phyloP scores from a whole-genome alignment of 2,888 invertebrate genomes.

The Thalpophila matura region DNA sequence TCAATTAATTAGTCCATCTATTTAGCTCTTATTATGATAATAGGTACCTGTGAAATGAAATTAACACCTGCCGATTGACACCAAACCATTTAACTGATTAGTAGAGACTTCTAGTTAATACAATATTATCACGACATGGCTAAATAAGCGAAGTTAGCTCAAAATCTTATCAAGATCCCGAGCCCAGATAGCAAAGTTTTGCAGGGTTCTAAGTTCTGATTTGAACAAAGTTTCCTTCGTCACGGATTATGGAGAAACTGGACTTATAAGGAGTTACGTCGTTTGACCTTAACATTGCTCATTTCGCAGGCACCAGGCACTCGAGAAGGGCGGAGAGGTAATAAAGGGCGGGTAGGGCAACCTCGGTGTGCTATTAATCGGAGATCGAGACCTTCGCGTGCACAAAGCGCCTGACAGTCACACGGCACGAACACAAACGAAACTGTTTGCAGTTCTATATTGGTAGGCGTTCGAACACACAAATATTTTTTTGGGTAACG shows the following conservation, averaged over 20 bases:
- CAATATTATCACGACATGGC: constrained; percentile 28
- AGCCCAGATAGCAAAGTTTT: constrained; percentile 36
- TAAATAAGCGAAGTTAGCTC: constrained; percentile 27
- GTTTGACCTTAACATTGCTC: constrained; percentile 80
- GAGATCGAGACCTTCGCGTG: constrained; percentile 87
- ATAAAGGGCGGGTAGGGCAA: constrained; percentile 81
- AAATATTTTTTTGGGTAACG: constrained; percentile 36
- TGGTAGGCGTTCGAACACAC: constrained; percentile 75
- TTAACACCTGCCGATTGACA: constrained; percentile 2
- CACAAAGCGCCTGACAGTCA: constrained; percentile 80
- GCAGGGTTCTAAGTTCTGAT: constrained; percentile 46
- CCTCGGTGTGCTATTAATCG: constrained; percentile 81
- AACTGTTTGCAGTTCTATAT: constrained; percentile 76
- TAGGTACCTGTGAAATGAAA: neutral
- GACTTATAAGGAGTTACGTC: constrained; percentile 61
- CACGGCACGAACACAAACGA: constrained; percentile 76
- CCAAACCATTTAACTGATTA: constrained; percentile 14
- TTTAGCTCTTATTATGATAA: constrained; percentile 8
- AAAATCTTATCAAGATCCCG: constrained; percentile 42
- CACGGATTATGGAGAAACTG: constrained; percentile 45
- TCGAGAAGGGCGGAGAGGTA: constrained; percentile 76
- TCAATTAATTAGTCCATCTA: neutral
- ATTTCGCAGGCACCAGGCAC: constrained; percentile 71
- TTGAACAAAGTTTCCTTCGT: constrained; percentile 53
- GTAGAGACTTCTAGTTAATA: constrained; percentile 5